Base-by-base conservation (phyloP, 2,797 vertebrate genomes). In the Schizothorax lantsangensis region DNA sequence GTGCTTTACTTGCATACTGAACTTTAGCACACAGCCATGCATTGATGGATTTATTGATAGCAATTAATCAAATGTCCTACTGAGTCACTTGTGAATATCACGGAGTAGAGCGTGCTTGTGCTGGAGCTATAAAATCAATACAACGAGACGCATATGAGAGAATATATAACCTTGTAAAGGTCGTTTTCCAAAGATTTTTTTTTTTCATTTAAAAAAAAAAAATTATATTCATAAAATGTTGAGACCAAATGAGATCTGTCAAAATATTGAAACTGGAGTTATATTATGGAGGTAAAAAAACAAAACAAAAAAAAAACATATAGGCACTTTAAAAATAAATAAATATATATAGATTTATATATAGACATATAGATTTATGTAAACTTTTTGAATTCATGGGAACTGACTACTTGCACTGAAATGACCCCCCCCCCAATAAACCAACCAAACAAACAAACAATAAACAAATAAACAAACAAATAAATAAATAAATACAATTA, bases 11-110 rank as follows among this genome's bases (percentile, higher is more conserved):
- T 75, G 54, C 93, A 89, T 89, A 88, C 89, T 92, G 90, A 94
- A 93, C 92, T 93, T 88, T 86, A 79, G 90, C 88, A 89, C 92
- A 89, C 80, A 84, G 57, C 75, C 84, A 91, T 88, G 93, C 93
- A 94, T 92, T 89, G 93, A 94, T 92, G 91, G 89, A 85, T 88
- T 89, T 94, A 95, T 95, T 93, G 92, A 92, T 87, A 71, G 68
- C 91, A 93, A 94, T 95, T 94, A 93, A 95, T 95, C 93, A 93
- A 91, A 90, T 92, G 91, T 92, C 91, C 88, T 66, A 74, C 83
- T 92, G 92, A 94, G 94, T 93, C 92, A 93, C 93, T 93, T 74
- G 43, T 66, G 62, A 84, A 79, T 82, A 89, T 84, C 66, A 66
- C 49, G 71, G 91, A 87, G 90, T 89, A 89, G 92, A 89, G 75